These are phyloP conservation scores for Aleiodes sp. DNA, from an alignment of 1,140 invertebrate species.

Conservation along the genomic window DNA sequence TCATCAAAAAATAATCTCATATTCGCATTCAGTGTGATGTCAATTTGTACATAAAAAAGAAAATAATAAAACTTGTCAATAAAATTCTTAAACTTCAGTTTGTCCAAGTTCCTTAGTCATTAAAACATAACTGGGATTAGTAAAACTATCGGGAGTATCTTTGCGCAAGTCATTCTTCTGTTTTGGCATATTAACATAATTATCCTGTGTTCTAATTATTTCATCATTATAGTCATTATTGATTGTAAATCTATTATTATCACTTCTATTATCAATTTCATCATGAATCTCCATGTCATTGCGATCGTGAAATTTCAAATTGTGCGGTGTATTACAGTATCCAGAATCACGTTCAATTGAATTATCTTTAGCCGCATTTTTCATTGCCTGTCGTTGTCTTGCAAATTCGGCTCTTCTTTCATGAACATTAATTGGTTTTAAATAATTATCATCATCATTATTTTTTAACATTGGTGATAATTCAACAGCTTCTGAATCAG, in stretches of 20 bases:
- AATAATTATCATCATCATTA: slow-evolving; percentile 56
- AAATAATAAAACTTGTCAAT: too few relatives aligned
- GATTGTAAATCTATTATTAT: slow-evolving; percentile 20
- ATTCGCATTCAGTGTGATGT: too few relatives aligned
- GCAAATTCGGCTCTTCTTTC: slow-evolving; percentile 59
- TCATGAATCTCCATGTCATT: slow-evolving; percentile 32
- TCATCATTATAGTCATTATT: slow-evolving; percentile 33
- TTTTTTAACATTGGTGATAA: slow-evolving; percentile 68
- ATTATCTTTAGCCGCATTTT: slow-evolving; percentile 22
- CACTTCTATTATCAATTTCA: not conserved
- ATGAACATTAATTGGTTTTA: slow-evolving; percentile 62
- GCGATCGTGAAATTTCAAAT: slow-evolving; percentile 47
- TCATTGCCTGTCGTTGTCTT: slow-evolving; percentile 42
- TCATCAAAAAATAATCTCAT: too few relatives aligned
- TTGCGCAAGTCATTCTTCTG: slow-evolving; percentile 67
- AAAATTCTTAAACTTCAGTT: too few relatives aligned
- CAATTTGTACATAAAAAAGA: too few relatives aligned
- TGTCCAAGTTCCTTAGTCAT: slow-evolving; percentile 34
- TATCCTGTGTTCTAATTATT: slow-evolving; percentile 65
- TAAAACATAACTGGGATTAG: slow-evolving; percentile 65
- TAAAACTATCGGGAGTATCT: slow-evolving; percentile 60
- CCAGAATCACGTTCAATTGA: slow-evolving; percentile 45
- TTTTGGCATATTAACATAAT: slow-evolving; percentile 71
- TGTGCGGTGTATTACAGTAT: slow-evolving; percentile 57
- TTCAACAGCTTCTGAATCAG: slow-evolving; percentile 62